These are phyloP conservation scores for Lepidurus apus DNA, from an alignment of 1,140 invertebrate genomes.

Conservation along the genomic window DNA sequence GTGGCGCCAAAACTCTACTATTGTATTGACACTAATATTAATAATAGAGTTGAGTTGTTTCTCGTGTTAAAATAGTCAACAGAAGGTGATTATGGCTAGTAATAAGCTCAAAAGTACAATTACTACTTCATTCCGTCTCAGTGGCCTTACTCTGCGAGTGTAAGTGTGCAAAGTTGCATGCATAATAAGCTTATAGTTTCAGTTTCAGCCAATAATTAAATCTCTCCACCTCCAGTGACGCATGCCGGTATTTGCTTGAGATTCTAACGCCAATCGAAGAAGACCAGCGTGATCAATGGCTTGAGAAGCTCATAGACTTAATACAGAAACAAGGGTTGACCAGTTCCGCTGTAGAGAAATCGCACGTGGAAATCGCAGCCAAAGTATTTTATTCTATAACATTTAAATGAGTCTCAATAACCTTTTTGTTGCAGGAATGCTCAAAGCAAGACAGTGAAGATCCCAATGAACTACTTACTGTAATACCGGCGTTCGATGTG, in stretches of 20 bases:
- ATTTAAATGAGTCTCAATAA: conserved; percentile 23
- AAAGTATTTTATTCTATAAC: conserved; percentile 47
- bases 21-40: background rate
- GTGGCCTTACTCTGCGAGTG: conserved; percentile 41
- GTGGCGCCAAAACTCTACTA: conserved; percentile 2
- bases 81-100: background rate
- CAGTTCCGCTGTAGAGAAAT: conserved; percentile 62
- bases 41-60: background rate
- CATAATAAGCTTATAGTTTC: conserved; percentile 28
- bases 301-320: conserved; percentile 59
- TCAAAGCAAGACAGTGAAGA: conserved; percentile 64
- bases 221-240: conserved; percentile 52
- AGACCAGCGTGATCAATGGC: conserved; percentile 51
- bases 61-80: too few species aligned
- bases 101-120: background rate
- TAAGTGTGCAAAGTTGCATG: conserved; percentile 37
- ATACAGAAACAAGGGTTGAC: conserved; percentile 66
- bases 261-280: conserved; percentile 51
- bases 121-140: background rate
- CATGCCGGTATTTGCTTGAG: conserved; percentile 52
- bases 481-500: conserved; percentile 74
- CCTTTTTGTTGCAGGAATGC: conserved; percentile 52
- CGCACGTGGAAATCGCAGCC: conserved; percentile 65
- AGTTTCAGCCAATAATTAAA: conserved; percentile 28
- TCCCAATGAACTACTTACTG: conserved; percentile 67